Base-by-base conservation (phyloP, 1,140 invertebrate species). In the Drosophila setifemur region DNA sequence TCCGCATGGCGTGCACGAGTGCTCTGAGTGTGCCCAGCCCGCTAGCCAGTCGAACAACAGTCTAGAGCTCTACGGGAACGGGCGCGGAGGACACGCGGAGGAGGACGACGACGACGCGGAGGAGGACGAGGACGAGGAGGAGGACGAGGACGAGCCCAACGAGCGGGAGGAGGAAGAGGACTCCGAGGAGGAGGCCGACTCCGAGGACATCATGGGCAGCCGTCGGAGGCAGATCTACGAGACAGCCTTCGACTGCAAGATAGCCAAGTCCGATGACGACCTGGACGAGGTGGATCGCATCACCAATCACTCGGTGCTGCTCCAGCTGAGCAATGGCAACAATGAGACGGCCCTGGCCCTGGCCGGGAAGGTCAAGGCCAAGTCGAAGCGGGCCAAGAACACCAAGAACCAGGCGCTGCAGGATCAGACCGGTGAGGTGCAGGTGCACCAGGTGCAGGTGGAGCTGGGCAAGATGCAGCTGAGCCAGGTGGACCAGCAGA, bases 201-300 rank as follows among this genome's bases (percentile, higher is more conserved):
- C 68, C 7, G 74, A 64, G 14, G 85, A 90, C 82, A 89, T 82
- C 50, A 85, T 86, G 90, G 72, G 77, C 54, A 87, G 90, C 82
- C 63, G 91, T 77, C 73, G 91, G 76, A 92, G 95, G 73, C 95
- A 95, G 89, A 92, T 96, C 23, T 97, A 97, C 87, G 96, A 97
- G 91, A 97, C 96, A 28, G 96, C 96, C 31, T 97, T 97, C 90
- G 96, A 97, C 89, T 96, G 95, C 88, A 96, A 96, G 89, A 94
- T 96, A 82, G 95, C 93, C 76, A 94, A 95, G 35, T 96, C 95
- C 6, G 95, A 96, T 75, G 95, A 96, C 88, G 95, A 96, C 79
- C 92, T 96, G 42, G 95, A 96, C 78, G 94, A 96, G 72, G 93
- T 95, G 16, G 95, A 96, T 76, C 93, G 95, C 63, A 94, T 96